These are phyloP conservation scores for Imbricaverruca yamaguchii DNA, from an alignment of 2,888 invertebrate species.

Conservation along the genomic window DNA sequence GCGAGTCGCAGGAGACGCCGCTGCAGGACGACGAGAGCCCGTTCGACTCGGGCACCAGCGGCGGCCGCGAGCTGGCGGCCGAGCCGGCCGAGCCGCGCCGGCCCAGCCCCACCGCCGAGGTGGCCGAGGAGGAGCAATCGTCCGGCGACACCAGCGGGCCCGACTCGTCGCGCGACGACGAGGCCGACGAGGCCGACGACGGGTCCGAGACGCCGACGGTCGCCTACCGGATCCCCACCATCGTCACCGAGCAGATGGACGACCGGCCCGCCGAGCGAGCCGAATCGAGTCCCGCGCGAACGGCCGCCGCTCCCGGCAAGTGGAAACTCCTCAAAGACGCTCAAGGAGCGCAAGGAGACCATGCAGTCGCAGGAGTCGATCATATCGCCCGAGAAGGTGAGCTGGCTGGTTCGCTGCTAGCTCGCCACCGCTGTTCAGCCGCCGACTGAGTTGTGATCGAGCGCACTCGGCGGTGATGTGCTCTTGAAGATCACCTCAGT, in stretches of 20 bases:
- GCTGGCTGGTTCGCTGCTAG: conserved; percentile 39
- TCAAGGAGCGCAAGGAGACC: conserved; percentile 82
- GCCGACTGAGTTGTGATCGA: too few relatives aligned
- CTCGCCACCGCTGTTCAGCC: too few relatives aligned
- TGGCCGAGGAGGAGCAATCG: conserved; percentile 49
- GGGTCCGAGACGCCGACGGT: conserved; percentile 29
- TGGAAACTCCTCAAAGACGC: conserved; percentile 85
- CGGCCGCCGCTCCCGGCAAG: conserved; percentile 44
- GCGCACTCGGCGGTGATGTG: too few relatives aligned
- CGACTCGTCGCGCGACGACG: conserved; percentile 57
- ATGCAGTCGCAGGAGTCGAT: conserved; percentile 19
- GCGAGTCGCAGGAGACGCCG: conserved; percentile 30
- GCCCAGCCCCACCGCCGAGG: conserved; percentile 29
- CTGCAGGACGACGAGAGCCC: conserved; percentile 33
- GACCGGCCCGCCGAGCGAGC: neutral
- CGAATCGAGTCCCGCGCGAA: neutral
- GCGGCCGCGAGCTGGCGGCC: conserved; percentile 29
- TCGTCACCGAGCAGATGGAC: conserved; percentile 25
- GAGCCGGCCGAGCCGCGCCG: conserved; percentile 25
- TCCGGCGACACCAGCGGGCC: conserved; percentile 85
- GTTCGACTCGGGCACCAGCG: conserved; percentile 35
- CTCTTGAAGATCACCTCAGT: too few relatives aligned
- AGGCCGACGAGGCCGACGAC: conserved; percentile 31
- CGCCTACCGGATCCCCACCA: conserved; percentile 26
- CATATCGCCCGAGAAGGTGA: conserved; percentile 6